A percentile compares a stretch with the other conserved stretches of the same genome.
phyloP scores from a whole-genome alignment of 2,888 invertebrate genomes.

The Vesta saturnalis region DNA sequence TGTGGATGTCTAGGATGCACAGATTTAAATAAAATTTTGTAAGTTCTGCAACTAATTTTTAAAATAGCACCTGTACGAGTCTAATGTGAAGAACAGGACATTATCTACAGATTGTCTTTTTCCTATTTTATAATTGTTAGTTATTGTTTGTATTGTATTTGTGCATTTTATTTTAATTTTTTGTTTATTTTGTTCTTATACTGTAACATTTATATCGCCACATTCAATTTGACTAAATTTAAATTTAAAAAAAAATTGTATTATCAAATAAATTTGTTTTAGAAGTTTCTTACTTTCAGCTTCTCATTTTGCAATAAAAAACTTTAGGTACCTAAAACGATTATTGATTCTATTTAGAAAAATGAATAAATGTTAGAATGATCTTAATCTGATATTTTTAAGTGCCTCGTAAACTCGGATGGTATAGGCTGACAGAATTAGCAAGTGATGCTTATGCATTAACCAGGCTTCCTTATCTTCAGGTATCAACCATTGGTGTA shows the following conservation, averaged over 20 bases:
- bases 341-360: slow-evolving; percentile 1
- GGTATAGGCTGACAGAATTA: slow-evolving; percentile 62
- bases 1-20: too few relatives aligned
- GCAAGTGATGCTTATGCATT: slow-evolving; percentile 61
- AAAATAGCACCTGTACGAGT: too few relatives aligned
- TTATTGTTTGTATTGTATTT: too few relatives aligned
- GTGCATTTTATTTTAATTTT: too few relatives aligned
- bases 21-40: too few relatives aligned
- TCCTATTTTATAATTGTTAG: too few relatives aligned
- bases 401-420: slow-evolving; percentile 49
- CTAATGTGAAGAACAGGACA: too few relatives aligned
- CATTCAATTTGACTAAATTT: slow-evolving; percentile 1
- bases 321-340: slow-evolving; percentile 8
- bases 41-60: too few relatives aligned
- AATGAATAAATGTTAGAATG: not conserved
- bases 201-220: slow-evolving; percentile 2
- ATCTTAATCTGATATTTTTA: slow-evolving; percentile 35
- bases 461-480: slow-evolving; percentile 67
- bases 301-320: slow-evolving; percentile 18
- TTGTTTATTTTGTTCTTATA: not conserved
- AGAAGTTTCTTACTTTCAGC: slow-evolving; percentile 27
- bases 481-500: slow-evolving; percentile 62
- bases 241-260: not conserved
- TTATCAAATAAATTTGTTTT: slow-evolving; percentile 7
- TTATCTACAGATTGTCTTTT: too few relatives aligned